Evolutionary conservation across 1,140 invertebrate species (phyloP), one percentile per base, ranked within the genome.

Genomic region (Ladona fulva): DNA sequence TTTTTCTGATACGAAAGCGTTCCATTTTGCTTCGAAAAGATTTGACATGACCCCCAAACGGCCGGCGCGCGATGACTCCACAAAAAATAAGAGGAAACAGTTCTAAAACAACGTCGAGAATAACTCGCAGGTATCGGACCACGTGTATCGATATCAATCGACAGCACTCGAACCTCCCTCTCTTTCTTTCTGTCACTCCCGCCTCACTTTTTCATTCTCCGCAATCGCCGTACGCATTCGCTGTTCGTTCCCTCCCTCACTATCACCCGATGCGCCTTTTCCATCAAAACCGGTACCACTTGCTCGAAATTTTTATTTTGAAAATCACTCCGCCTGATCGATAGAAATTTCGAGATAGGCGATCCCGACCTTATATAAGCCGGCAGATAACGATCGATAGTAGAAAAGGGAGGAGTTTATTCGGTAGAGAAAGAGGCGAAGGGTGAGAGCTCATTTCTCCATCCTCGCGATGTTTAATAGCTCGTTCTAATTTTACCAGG

Each of bases 401-500:
- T 8, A 37, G 29, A 8, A 8, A 37, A 37, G 29, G 8, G 29
- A 37, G 8, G 29, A 37, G 29, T 37, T 37, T 37, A 37, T 37
- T 1, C 3, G 1, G 29, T 37, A 37, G 1, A 37, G 29, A 37
- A 5, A 8, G 29, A 37, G 29, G 29, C n/a, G n/a, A 37, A 37
- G 29, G 1, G 29, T 37, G 29, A 37, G 52, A 66, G 52, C 52
- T 19, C 52, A 66, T 66, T 66, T 16, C n/a, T 66, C 52, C 52
- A 19, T 66, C 29, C 29, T 8, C 3, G 29, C 29, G 29, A 37
- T 37, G 29, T 66, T 66, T 19, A 66, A 66, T 66, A 66, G 52
- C 52, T 66, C 52, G 52, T 22, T 66, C 52, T 66, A 66, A 66
- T 66, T 66, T 66, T 22, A 66, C 52, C 52, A 66, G 52, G 52